Conservation (phyloP, 1,140 invertebrate species). For the Babylonia areolata region DNA sequence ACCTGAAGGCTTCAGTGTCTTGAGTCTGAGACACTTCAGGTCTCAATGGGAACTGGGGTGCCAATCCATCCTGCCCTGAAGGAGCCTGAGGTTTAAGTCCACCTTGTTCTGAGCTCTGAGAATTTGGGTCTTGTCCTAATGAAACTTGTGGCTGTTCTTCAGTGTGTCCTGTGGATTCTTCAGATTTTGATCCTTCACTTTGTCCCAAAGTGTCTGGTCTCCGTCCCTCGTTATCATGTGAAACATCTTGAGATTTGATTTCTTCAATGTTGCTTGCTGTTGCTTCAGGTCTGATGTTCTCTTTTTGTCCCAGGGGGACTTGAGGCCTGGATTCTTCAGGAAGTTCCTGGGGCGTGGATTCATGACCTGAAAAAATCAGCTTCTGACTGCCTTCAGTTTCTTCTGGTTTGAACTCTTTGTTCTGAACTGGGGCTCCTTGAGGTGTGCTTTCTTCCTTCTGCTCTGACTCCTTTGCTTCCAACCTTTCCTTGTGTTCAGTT, state of each 20-base stretch:
- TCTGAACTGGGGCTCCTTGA: not conserved
- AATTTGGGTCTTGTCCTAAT: not conserved
- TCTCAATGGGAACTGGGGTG: not conserved
- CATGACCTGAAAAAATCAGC: not conserved
- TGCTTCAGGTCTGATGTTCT: not conserved
- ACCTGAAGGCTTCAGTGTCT: not conserved
- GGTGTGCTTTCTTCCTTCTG: constrained; percentile 32
- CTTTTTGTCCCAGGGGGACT: not conserved
- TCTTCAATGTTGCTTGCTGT: not conserved
- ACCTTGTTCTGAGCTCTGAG: too few species aligned
- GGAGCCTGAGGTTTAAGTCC: not conserved
- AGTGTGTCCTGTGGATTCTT: not conserved
- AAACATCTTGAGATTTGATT: not conserved
- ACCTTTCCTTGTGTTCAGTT: not conserved
- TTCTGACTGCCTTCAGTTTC: not conserved
- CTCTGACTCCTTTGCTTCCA: constrained; percentile 17
- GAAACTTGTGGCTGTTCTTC: not conserved
- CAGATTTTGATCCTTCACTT: not conserved
- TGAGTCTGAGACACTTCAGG: not conserved
- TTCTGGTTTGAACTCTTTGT: not conserved
- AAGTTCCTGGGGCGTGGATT: not conserved
- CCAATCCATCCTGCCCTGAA: not conserved
- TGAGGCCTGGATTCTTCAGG: not conserved
- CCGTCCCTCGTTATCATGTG: not conserved
- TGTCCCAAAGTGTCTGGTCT: not conserved